These are phyloP conservation scores for Sorex fumeus DNA, from an alignment of 2,113 vertebrate species.

Conservation along the genomic window DNA sequence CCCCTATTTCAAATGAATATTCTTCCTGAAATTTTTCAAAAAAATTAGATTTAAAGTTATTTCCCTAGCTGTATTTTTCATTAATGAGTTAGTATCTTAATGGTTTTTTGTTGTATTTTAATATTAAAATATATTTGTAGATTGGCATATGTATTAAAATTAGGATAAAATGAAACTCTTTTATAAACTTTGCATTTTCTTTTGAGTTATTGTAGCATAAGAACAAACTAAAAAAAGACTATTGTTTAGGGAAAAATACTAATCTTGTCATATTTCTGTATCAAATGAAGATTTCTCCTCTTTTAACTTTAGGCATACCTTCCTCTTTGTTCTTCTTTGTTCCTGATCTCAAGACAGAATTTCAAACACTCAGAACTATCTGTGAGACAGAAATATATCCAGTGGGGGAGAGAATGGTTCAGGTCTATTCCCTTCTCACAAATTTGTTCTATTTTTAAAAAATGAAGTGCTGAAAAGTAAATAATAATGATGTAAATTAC, in stretches of 20 bases:
- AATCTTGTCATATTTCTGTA: constrained; percentile 52
- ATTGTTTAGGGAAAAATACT: constrained; percentile 42
- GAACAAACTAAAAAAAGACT: constrained; percentile 47
- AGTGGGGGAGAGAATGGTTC: neutral
- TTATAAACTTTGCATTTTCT: neutral
- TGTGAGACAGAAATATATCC: neutral
- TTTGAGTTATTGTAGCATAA: constrained; percentile 30
- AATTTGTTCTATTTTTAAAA: neutral
- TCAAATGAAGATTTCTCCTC: neutral
- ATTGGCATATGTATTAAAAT: constrained; percentile 56
- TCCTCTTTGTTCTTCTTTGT: neutral
- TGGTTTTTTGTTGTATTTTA: constrained; percentile 61
- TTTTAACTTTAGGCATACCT: constrained; percentile 20
- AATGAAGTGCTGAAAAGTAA: constrained; percentile 48
- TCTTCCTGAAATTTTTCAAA: neutral
- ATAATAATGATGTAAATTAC: constrained; percentile 67
- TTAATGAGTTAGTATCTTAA: constrained; percentile 50
- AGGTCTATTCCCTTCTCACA: neutral
- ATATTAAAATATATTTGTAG: constrained; percentile 60
- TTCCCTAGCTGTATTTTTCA: constrained; percentile 64
- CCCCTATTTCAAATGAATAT: constrained; percentile 31
- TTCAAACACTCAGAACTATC: neutral
- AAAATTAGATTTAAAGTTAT: constrained; percentile 48
- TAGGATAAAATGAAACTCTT: constrained; percentile 47
- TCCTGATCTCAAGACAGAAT: constrained; percentile 15